These are phyloP conservation scores for Chloroclysta siterata DNA, from an alignment of 2,888 invertebrate species.

Conservation along the genomic window DNA sequence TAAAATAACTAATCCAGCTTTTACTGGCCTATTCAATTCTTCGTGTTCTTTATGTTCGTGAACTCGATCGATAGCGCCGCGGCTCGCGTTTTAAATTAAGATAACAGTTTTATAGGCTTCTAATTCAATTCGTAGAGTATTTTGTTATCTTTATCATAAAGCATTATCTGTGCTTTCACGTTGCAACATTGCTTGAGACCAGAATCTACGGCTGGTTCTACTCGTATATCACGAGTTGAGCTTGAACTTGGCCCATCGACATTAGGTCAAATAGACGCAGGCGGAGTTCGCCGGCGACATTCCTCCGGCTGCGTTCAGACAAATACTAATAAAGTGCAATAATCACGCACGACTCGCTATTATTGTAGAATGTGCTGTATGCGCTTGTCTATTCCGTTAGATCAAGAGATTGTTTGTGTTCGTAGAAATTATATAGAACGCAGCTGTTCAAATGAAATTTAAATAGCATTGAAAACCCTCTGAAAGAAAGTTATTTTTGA, in stretches of 20 bases:
- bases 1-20: slow-evolving; percentile 13
- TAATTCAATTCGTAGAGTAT: slow-evolving; percentile 66
- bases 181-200: slow-evolving; percentile 59
- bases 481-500: background rate
- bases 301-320: slow-evolving; percentile 49
- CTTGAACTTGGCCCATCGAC: slow-evolving; percentile 73
- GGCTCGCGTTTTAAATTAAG: slow-evolving; percentile 69
- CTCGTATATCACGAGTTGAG: slow-evolving; percentile 48
- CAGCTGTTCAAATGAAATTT: slow-evolving; percentile 45
- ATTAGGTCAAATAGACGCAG: slow-evolving; percentile 65
- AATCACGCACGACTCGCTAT: slow-evolving; percentile 42
- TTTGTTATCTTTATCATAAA: slow-evolving; percentile 64
- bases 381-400: slow-evolving; percentile 40
- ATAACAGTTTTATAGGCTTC: slow-evolving; percentile 75
- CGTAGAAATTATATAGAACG: slow-evolving; percentile 46
- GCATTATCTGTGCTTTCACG: slow-evolving; percentile 60
- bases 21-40: slow-evolving; percentile 48
- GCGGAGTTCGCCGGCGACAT: slow-evolving; percentile 45
- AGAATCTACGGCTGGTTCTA: slow-evolving; percentile 49
- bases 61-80: slow-evolving; percentile 63
- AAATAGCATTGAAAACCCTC: slow-evolving; percentile 19
- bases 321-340: slow-evolving; percentile 59
- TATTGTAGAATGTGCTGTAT: slow-evolving; percentile 33
- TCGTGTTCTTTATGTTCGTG: slow-evolving; percentile 57
- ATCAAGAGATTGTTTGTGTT: slow-evolving; percentile 47